Evolutionary conservation across 1,140 invertebrate species (phyloP).

Genomic region (Geopemphigus sp.): DNA sequence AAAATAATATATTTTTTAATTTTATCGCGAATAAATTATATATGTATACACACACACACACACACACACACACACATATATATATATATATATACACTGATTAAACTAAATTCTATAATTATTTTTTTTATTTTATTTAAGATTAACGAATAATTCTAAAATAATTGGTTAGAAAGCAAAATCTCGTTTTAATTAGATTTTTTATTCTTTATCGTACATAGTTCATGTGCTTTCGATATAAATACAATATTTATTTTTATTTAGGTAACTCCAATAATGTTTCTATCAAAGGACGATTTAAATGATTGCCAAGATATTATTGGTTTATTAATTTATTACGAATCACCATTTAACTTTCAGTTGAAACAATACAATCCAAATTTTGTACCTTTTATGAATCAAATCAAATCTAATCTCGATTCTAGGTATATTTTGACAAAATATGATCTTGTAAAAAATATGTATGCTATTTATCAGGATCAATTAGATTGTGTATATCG

Average conservation of each 20-base stretch:
- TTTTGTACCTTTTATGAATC: not conserved
- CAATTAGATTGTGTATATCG: conserved; percentile 1
- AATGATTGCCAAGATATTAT: not conserved
- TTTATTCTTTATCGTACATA: not conserved
- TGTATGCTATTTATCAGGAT: conserved; percentile 28
- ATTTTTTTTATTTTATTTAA: too few relatives aligned
- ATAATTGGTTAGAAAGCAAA: not conserved
- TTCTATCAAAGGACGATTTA: conserved; percentile 9
- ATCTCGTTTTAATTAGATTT: not conserved
- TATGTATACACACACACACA: not conserved
- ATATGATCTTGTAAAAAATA: conserved; percentile 30
- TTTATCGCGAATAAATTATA: not conserved
- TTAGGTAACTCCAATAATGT: conserved; percentile 14
- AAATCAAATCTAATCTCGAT: conserved; percentile 4
- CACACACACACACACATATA: too few relatives aligned
- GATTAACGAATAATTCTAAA: not conserved
- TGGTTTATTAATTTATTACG: conserved; percentile 10
- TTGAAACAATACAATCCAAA: conserved; percentile 27
- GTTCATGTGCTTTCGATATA: not conserved
- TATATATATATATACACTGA: not conserved
- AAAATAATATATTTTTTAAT: not conserved
- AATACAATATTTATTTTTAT: not conserved
- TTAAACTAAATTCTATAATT: too few relatives aligned
- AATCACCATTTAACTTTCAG: conserved; percentile 28
- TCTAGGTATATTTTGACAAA: conserved; percentile 25